Evolutionary conservation across 1,140 invertebrate genomes (phyloP).

Genomic region (Eumeta japonica): DNA sequence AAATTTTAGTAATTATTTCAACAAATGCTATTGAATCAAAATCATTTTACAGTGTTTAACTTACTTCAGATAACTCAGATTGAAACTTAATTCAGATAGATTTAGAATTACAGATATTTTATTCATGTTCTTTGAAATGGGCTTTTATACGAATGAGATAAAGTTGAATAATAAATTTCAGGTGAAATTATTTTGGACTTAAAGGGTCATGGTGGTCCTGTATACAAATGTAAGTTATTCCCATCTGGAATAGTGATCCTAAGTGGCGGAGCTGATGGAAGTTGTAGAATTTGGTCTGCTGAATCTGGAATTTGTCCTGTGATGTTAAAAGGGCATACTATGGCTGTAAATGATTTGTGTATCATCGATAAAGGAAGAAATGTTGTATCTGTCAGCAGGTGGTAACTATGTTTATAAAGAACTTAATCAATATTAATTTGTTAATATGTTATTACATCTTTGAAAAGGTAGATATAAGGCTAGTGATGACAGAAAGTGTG

Average conservation of each 20-base stretch:
- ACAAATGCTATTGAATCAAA: too few relatives aligned
- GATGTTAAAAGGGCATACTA: slow-evolving; percentile 65
- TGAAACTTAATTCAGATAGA: too few relatives aligned
- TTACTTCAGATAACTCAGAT: too few relatives aligned
- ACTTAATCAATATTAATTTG: too few relatives aligned
- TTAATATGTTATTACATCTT: too few relatives aligned
- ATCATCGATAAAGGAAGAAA: slow-evolving; percentile 74
- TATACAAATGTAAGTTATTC: slow-evolving; percentile 71
- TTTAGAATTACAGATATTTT: too few relatives aligned
- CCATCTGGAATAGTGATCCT: slow-evolving; percentile 69
- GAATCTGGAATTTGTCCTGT: slow-evolving; percentile 67
- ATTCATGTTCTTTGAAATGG: too few relatives aligned
- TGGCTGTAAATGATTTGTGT: slow-evolving; percentile 64
- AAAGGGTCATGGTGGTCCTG: slow-evolving; percentile 66
- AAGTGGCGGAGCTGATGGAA: slow-evolving; percentile 68
- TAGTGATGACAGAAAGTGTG: too few relatives aligned
- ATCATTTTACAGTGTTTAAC: too few relatives aligned
- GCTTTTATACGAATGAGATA: neutral
- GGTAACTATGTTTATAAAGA: too few relatives aligned
- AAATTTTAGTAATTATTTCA: too few relatives aligned
- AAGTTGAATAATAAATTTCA: slow-evolving; percentile 13
- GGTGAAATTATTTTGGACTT: slow-evolving; percentile 59
- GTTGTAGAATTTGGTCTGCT: slow-evolving; percentile 70
- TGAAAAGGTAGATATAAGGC: too few relatives aligned
- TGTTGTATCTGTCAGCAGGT: slow-evolving; percentile 69